These are phyloP conservation scores for Pleuronectes platessa DNA, from an alignment of 2,113 vertebrate species.

Conservation along the genomic window DNA sequence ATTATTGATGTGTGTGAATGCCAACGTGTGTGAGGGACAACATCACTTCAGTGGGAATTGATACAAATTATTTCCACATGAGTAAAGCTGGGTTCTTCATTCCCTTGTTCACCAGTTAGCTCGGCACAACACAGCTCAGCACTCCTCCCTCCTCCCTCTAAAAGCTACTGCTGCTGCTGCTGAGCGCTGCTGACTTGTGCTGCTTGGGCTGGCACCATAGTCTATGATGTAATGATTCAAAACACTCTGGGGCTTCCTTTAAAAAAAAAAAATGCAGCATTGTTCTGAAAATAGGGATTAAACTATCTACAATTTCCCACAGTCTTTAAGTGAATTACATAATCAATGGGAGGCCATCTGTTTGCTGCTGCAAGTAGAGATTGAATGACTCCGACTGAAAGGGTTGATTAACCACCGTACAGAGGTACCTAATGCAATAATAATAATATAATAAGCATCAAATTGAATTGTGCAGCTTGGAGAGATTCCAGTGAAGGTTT, in stretches of 20 bases:
- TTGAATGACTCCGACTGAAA: slow-evolving; percentile 3
- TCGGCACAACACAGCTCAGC: slow-evolving; percentile 11
- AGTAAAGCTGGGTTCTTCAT: slow-evolving; percentile 38
- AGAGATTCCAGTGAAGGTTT: neutral
- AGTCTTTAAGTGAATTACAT: slow-evolving; percentile 17
- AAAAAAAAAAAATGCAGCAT: neutral
- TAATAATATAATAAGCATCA: slow-evolving; percentile 2
- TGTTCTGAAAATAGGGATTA: neutral
- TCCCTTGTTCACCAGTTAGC: slow-evolving; percentile 11
- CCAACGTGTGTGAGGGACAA: slow-evolving; percentile 5
- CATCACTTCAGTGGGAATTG: slow-evolving; percentile 23
- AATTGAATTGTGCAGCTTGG: slow-evolving; percentile 1
- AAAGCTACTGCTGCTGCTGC: neutral
- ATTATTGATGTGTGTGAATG: neutral
- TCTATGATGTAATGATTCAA: slow-evolving; percentile 23
- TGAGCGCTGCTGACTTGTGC: neutral
- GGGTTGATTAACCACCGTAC: slow-evolving; percentile 15
- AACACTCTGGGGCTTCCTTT: neutral
- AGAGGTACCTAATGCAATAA: slow-evolving; percentile 21
- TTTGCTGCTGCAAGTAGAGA: slow-evolving; percentile 27
- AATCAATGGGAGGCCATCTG: slow-evolving; percentile 12
- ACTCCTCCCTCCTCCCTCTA: slow-evolving; percentile 30
- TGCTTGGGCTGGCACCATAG: neutral
- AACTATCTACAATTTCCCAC: neutral
- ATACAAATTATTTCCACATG: slow-evolving; percentile 42